phyloP scores from a whole-genome alignment of 2,797 vertebrate genomes.

The Hydrocynus forskahlii region DNA sequence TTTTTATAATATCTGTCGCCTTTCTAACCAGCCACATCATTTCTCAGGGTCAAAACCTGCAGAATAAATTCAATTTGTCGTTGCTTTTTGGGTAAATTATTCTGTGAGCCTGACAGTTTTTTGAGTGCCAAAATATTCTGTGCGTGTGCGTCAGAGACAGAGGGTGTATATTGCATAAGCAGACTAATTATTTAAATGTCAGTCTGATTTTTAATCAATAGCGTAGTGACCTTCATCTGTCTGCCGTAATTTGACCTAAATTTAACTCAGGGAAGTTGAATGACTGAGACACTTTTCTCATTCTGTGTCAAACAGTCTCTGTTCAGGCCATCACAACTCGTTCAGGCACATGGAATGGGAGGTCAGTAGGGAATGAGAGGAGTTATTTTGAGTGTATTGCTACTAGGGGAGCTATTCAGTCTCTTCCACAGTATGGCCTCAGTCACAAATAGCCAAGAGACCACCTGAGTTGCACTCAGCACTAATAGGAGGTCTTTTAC shows the following conservation, averaged over 20 bases:
- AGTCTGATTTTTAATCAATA: conserved; percentile 29
- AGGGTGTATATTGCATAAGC: not conserved
- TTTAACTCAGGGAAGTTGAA: conserved; percentile 26
- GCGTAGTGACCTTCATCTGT: conserved; percentile 38
- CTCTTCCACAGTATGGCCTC: conserved; percentile 5
- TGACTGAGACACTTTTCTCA: conserved; percentile 1
- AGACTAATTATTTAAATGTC: conserved; percentile 23
- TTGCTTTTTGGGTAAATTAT: not conserved
- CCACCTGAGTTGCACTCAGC: not conserved
- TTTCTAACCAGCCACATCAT: not conserved
- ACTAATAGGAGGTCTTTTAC: not conserved
- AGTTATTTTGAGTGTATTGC: conserved; percentile 37
- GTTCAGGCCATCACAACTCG: not conserved
- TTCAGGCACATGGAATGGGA: conserved; percentile 14
- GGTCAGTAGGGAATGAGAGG: conserved; percentile 12
- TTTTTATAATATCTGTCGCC: no score
- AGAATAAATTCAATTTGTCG: not conserved
- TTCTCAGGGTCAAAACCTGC: not conserved
- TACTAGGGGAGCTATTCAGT: conserved; percentile 36
- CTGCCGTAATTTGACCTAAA: conserved; percentile 25
- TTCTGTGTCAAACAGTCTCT: not conserved
- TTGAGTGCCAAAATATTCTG: not conserved
- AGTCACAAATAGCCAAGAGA: conserved; percentile 15
- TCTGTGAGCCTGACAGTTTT: not conserved
- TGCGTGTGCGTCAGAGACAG: not conserved